These are phyloP conservation scores for rat (Rattus norvegicus) DNA, from an alignment of 2,113 vertebrate species.

Conservation along the genomic window DNA sequence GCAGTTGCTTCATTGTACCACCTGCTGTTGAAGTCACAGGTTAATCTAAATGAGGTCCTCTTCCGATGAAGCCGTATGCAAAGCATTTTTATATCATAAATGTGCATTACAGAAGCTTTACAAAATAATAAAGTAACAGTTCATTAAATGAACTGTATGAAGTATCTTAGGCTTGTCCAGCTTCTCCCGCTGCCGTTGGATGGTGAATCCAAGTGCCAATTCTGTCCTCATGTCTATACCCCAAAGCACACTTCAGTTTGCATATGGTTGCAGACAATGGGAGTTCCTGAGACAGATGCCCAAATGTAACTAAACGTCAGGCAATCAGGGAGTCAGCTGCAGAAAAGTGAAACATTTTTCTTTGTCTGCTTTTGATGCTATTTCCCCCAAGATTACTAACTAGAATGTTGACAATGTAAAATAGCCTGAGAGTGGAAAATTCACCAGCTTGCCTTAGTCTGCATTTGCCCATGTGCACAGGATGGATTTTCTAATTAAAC, in stretches of 20 bases:
- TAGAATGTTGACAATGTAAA: conserved; percentile 77
- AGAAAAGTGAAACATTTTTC: conserved; percentile 73
- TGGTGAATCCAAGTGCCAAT: conserved; percentile 79
- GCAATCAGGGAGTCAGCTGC: conserved; percentile 77
- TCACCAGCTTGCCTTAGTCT: not conserved
- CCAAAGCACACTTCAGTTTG: conserved; percentile 77
- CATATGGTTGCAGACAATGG: conserved; percentile 77
- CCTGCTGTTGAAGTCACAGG: conserved; percentile 91
- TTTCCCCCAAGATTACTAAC: conserved; percentile 68
- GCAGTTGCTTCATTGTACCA: conserved; percentile 90
- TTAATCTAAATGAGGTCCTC: conserved; percentile 90
- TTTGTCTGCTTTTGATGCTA: conserved; percentile 77
- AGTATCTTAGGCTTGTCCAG: conserved; percentile 79
- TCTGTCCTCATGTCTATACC: conserved; percentile 76
- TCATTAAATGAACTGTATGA: conserved; percentile 86
- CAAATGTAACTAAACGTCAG: conserved; percentile 82
- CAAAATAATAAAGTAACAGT: conserved; percentile 89
- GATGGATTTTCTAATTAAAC: conserved; percentile 59
- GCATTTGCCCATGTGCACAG: not conserved
- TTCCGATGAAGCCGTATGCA: conserved; percentile 85
- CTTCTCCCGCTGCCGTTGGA: conserved; percentile 72
- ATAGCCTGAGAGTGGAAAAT: conserved; percentile 70
- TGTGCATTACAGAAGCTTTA: conserved; percentile 83
- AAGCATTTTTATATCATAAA: conserved; percentile 88
- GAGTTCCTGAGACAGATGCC: conserved; percentile 80